Conservation (phyloP, 64 coral and sea anemone species). For the Astreopora myriophthalma region DNA sequence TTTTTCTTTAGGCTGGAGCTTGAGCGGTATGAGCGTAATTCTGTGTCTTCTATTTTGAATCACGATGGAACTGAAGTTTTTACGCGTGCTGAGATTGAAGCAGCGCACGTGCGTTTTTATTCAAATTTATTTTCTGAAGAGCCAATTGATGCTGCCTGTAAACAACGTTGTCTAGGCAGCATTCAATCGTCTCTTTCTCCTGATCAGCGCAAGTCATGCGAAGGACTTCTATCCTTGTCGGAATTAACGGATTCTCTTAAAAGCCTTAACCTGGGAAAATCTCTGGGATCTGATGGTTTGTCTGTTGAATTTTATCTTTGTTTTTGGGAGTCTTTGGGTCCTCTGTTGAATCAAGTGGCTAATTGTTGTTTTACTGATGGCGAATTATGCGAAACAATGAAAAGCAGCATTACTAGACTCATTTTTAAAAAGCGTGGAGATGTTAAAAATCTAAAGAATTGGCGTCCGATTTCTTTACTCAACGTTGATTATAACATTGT, state of each 20-base stretch:
- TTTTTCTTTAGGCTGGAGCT: too few relatives aligned
- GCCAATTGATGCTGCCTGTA: not conserved
- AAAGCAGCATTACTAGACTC: not conserved
- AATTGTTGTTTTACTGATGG: not conserved
- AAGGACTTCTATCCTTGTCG: not conserved
- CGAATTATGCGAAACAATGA: not conserved
- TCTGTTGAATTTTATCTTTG: not conserved
- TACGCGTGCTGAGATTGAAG: not conserved
- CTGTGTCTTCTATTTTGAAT: not conserved
- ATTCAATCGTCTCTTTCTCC: not conserved
- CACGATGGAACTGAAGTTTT: not conserved
- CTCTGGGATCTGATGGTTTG: not conserved
- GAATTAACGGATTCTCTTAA: not conserved
- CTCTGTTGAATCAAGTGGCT: not conserved
- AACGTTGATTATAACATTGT: too few relatives aligned
- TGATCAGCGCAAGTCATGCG: not conserved
- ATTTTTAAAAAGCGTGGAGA: not conserved
- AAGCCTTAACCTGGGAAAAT: not conserved
- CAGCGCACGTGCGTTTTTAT: not conserved
- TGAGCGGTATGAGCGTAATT: too few relatives aligned
- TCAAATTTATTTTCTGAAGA: not conserved
- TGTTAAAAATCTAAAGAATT: not conserved
- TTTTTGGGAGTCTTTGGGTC: not conserved
- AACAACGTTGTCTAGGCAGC: not conserved
- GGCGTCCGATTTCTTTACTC: too few relatives aligned